Base-by-base conservation (phyloP, 2,113 vertebrate genomes). In the Sinocyclocheilus anophthalmus region DNA sequence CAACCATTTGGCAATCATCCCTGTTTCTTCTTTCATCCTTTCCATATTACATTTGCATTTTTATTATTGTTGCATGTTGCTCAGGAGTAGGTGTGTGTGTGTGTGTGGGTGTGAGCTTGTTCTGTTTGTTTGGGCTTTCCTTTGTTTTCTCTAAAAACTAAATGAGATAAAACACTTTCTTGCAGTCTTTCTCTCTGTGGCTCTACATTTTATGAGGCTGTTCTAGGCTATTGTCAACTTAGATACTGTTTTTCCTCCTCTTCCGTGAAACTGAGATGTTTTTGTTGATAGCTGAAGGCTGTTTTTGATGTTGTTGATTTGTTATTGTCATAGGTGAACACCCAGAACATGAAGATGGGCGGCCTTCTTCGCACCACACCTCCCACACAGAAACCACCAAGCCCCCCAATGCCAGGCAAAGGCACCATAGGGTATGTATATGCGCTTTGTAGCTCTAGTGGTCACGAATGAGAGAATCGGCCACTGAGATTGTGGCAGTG, bases 361-460 rank as follows among this genome's bases (percentile, higher is more conserved):
- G 94, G 96, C 83, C 94, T 97, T 89, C 95, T 97, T 67, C 95
- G 97, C 79, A 96, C 97, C 63, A 97, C 95, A 65, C 96, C 97
- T 33, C 97, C 97, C 53, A 97, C 96, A 45, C 97, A 99, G 94
- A 99, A 98, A 86, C 97, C 97, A 1, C 97, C 97, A 37, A 99
- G 98, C 65, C 98, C 98, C 26, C 97, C 98, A 0, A 92, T 96
- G 93, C 94, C 96, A 8, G 97, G 96, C 84, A 97, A 96, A 91
- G 96, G 96, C 91, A 98, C 96, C 59, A 93, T 99, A 88, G 98
- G 97, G 98, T 99, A 92, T 91, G 96, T 94, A 90, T 39, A 50
- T 26, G 20, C 22, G 3, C 20, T 1, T 5, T 72, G 18, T n/a
- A 42, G 70, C 37, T 72, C 69, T 42, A 72, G 69, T 3, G 18